These are phyloP conservation scores for Oenanthe oenanthe DNA, from an alignment of 2,113 vertebrate species.

Conservation along the genomic window DNA sequence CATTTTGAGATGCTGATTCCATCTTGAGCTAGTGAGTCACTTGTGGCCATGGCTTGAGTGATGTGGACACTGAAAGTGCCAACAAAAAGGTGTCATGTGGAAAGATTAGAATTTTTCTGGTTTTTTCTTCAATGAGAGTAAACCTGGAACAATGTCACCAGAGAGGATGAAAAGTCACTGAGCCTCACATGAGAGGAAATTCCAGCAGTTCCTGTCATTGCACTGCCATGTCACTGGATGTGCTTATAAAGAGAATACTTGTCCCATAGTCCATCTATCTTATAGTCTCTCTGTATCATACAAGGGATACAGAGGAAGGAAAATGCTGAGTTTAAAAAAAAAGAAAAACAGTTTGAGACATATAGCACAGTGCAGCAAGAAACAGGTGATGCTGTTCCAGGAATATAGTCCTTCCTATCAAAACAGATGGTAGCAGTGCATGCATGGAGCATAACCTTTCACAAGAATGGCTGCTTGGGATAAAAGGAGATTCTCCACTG, in stretches of 20 bases:
- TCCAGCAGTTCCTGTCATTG: not conserved
- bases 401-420: not conserved
- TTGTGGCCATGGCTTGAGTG: not conserved
- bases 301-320: not conserved
- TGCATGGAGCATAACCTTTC: not conserved
- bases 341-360: not conserved
- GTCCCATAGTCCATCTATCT: not conserved
- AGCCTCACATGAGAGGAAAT: not conserved
- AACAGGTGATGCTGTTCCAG: not conserved
- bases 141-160: not conserved
- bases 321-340: not conserved
- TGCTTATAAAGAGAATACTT: not conserved
- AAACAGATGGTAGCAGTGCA: not conserved
- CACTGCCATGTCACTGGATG: not conserved
- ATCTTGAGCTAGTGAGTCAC: not conserved
- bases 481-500: not conserved
- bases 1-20: not conserved
- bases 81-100: not conserved
- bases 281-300: not conserved
- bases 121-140: not conserved
- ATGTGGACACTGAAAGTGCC: not conserved
- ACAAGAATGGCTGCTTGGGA: not conserved
- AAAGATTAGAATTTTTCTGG: not conserved
- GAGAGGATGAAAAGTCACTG: not conserved
- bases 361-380: not conserved